phyloP scores from a whole-genome alignment of 2,113 vertebrate genomes.

The Neotoma lepida region DNA sequence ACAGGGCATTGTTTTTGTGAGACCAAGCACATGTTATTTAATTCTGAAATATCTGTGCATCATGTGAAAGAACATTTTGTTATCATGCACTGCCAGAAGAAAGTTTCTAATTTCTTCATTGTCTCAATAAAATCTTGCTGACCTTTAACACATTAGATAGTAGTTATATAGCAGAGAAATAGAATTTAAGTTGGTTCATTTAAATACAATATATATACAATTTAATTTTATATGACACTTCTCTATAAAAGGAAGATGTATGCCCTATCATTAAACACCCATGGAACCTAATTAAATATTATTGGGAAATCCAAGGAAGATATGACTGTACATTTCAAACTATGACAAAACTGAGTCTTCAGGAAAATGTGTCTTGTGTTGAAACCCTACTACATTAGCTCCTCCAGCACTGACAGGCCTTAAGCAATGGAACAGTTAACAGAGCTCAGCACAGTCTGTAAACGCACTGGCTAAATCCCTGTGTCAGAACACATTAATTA shows the following conservation, averaged over 20 bases:
- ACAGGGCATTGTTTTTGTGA: constrained; percentile 14
- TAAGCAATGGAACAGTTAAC: constrained; percentile 89
- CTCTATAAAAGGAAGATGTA: constrained; percentile 33
- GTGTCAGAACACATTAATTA: constrained; percentile 98
- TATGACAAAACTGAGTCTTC: constrained; percentile 50
- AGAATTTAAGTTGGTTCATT: constrained; percentile 55
- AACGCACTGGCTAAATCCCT: constrained; percentile 95
- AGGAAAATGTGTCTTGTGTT: constrained; percentile 37
- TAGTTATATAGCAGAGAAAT: constrained; percentile 52
- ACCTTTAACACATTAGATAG: constrained; percentile 63
- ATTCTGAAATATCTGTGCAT: constrained; percentile 61
- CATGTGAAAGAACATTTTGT: constrained; percentile 60
- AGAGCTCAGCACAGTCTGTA: constrained; percentile 87
- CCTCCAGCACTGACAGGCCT: constrained; percentile 79
- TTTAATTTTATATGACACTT: constrained; percentile 47
- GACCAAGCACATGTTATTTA: constrained; percentile 57
- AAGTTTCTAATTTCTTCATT: constrained; percentile 69
- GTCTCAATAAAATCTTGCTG: constrained; percentile 74
- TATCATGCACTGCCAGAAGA: constrained; percentile 42
- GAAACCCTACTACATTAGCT: constrained; percentile 40
- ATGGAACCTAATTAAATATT: constrained; percentile 66
- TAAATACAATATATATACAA: constrained; percentile 36
- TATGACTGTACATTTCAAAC: constrained; percentile 65
- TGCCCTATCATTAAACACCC: background rate
- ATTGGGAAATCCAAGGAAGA: constrained; percentile 62